A percentile compares a stretch with the other conserved stretches of the same genome.
These are phyloP conservation scores for Drosophila navojoa DNA, from an alignment of 1,140 invertebrate genomes.

Conservation along the genomic window DNA sequence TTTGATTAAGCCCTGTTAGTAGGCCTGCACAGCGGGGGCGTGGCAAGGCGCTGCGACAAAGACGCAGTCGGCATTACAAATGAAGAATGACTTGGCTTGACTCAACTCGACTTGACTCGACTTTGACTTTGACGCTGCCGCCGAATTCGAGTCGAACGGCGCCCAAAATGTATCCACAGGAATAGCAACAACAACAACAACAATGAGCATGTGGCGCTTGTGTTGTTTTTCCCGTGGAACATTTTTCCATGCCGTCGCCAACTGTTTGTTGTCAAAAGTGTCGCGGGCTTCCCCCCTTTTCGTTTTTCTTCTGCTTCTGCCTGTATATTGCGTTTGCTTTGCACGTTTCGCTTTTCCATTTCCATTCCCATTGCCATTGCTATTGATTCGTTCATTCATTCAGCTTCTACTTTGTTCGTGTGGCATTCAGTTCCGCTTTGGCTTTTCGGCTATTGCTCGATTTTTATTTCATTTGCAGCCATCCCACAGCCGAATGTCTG, in stretches of 20 bases:
- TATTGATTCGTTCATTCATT: constrained; percentile 51
- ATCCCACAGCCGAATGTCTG: constrained; percentile 24
- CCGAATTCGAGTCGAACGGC: constrained; percentile 40
- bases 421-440: constrained; percentile 71
- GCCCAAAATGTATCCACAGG: constrained; percentile 62
- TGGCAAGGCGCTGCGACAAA: constrained; percentile 39
- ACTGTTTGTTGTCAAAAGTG: constrained; percentile 70
- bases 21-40: constrained; percentile 51
- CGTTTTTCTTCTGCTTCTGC: constrained; percentile 16
- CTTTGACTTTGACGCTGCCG: constrained; percentile 53
- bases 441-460: constrained; percentile 45
- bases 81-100: constrained; percentile 52
- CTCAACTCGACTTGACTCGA: constrained; percentile 21
- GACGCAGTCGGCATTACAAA: constrained; percentile 52
- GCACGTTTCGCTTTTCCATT: constrained; percentile 59
- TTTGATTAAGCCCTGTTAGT: constrained; percentile 4
- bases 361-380: constrained; percentile 37
- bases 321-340: constrained; percentile 44
- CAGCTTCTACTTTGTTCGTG: constrained; percentile 47
- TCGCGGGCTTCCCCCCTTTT: constrained; percentile 40
- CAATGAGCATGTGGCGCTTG: constrained; percentile 66
- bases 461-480: constrained; percentile 69
- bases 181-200: constrained; percentile 16
- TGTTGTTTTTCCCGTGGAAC: constrained; percentile 23
- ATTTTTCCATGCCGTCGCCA: constrained; percentile 24